Conservation (phyloP, 2,888 invertebrate species). For the Ophion costatus region DNA sequence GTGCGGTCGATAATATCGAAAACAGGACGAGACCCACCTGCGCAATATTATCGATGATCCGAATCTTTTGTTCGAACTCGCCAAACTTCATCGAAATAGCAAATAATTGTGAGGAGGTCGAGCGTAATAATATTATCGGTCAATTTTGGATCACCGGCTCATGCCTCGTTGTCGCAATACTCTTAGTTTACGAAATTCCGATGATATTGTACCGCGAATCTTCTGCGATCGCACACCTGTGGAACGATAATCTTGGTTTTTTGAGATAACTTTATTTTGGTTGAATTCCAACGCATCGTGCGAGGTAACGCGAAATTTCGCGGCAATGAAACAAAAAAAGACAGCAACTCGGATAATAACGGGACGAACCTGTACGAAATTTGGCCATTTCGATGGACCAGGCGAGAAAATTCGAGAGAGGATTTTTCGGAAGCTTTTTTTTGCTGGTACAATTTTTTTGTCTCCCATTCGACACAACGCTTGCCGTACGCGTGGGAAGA, state of each 20-base stretch:
- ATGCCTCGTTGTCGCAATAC: too few relatives aligned
- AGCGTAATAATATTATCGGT: neutral
- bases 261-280: neutral
- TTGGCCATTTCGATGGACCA: neutral
- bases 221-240: too few relatives aligned
- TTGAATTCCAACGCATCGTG: neutral
- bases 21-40: neutral
- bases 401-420: neutral
- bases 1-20: neutral
- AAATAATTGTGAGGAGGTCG: neutral
- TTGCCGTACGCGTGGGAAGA: neutral
- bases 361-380: neutral
- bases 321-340: neutral
- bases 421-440: neutral
- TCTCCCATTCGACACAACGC: neutral
- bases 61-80: neutral
- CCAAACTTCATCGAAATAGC: neutral
- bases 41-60: neutral
- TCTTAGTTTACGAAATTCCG: neutral
- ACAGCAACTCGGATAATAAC: neutral
- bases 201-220: neutral
- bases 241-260: slow-evolving; percentile 1
- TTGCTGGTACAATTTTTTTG: neutral
- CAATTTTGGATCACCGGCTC: neutral
- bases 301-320: neutral